phyloP scores from a whole-genome alignment of 2,888 invertebrate species.

The Hirtodrosophila histrioides region DNA sequence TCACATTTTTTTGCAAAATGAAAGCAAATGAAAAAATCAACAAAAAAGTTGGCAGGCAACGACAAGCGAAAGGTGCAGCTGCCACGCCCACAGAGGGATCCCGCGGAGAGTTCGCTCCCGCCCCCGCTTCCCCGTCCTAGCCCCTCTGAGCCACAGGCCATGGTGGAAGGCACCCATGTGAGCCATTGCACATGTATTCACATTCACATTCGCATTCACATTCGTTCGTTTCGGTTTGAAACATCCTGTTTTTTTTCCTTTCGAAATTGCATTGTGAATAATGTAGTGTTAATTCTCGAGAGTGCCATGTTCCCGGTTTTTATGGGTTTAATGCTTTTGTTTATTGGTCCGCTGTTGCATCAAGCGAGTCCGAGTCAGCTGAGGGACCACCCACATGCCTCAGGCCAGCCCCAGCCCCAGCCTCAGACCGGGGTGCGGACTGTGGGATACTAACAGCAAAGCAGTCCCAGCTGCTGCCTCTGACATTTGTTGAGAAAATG shows the following conservation, averaged over 20 bases:
- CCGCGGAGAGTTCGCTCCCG: slow-evolving; percentile 39
- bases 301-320: slow-evolving; percentile 80
- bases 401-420: not conserved
- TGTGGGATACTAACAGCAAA: not conserved
- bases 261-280: slow-evolving; percentile 80
- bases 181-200: slow-evolving; percentile 60
- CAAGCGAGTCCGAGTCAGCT: slow-evolving; percentile 31
- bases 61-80: slow-evolving; percentile 58
- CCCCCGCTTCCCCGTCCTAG: not conserved
- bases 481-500: slow-evolving; percentile 69
- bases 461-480: slow-evolving; percentile 26
- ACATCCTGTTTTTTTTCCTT: slow-evolving; percentile 45
- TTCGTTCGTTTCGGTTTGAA: slow-evolving; percentile 60
- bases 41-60: slow-evolving; percentile 38
- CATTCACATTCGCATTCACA: slow-evolving; percentile 32
- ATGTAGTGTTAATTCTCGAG: slow-evolving; percentile 82
- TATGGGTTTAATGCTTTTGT: slow-evolving; percentile 81
- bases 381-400: not conserved
- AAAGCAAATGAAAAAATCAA: slow-evolving; percentile 8
- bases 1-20: slow-evolving; percentile 62
- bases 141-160: slow-evolving; percentile 43
- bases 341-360: slow-evolving; percentile 77
- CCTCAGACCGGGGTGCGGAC: no score
- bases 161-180: slow-evolving; percentile 65
- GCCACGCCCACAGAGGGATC: slow-evolving; percentile 44